Evolutionary conservation across 2,113 vertebrate genomes (phyloP).

Genomic region (Mustela nigripes): DNA sequence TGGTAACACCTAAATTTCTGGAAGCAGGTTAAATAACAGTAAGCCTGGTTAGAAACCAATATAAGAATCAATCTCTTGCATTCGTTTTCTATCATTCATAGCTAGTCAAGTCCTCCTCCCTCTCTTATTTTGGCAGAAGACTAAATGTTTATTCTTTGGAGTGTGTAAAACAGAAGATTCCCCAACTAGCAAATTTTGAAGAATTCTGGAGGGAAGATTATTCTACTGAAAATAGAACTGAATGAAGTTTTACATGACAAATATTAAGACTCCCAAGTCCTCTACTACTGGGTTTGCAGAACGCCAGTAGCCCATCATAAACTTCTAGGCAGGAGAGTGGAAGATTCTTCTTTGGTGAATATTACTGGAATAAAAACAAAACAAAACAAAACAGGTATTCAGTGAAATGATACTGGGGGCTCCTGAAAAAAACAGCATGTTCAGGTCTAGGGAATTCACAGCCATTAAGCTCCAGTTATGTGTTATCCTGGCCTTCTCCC

Average conservation of each 20-base stretch:
- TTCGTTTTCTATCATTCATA: not conserved
- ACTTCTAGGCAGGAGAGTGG: not conserved
- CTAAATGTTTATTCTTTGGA: not conserved
- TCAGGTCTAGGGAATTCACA: not conserved
- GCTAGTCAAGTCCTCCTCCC: not conserved
- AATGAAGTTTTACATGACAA: not conserved
- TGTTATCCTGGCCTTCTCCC: not conserved
- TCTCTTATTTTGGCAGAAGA: not conserved
- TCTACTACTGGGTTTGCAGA: not conserved
- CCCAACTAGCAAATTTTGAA: not conserved
- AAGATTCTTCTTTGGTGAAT: not conserved
- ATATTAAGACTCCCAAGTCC: not conserved
- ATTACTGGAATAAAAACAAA: not conserved
- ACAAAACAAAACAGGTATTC: not conserved
- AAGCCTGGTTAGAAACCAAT: not conserved
- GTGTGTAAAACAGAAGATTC: not conserved
- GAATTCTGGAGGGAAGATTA: not conserved
- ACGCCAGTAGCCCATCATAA: not conserved
- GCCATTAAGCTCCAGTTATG: not conserved
- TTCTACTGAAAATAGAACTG: not conserved
- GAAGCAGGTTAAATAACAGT: conserved; percentile 1
- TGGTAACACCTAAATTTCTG: not conserved
- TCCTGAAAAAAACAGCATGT: conserved; percentile 1
- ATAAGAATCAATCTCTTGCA: not conserved
- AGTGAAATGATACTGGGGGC: not conserved